These are phyloP conservation scores for Diachrysia chrysitis DNA, from an alignment of 2,888 invertebrate genomes.

Conservation along the genomic window DNA sequence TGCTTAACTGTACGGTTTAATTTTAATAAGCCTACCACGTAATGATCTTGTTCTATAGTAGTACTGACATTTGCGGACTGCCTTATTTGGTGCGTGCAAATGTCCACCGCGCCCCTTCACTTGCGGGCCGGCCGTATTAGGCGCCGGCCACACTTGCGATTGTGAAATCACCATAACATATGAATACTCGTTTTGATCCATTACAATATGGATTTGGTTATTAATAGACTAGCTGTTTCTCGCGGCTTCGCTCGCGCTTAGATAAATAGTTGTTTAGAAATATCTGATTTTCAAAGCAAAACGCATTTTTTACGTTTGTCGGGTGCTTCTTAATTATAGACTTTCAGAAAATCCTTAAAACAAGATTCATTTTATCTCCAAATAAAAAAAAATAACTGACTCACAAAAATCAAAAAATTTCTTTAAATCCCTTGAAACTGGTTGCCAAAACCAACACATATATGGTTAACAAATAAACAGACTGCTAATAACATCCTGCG, in stretches of 20 bases:
- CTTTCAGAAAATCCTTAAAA: too few relatives aligned
- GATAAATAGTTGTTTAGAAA: too few relatives aligned
- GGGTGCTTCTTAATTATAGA: too few relatives aligned
- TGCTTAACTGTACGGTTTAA: background rate
- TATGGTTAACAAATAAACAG: slow-evolving; percentile 49
- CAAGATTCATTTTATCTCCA: background rate
- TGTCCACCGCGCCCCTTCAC: slow-evolving; percentile 49
- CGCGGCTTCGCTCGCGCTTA: too few relatives aligned
- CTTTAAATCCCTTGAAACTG: slow-evolving; percentile 24
- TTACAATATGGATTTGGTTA: slow-evolving; percentile 1
- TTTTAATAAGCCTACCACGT: slow-evolving; percentile 14
- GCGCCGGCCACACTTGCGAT: slow-evolving; percentile 26
- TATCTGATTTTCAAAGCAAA: too few relatives aligned
- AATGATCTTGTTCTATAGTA: slow-evolving; percentile 43
- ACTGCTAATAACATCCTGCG: slow-evolving; percentile 48
- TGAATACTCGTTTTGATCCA: slow-evolving; percentile 14
- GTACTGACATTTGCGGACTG: slow-evolving; percentile 40
- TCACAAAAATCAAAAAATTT: too few relatives aligned
- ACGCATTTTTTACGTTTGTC: too few relatives aligned
- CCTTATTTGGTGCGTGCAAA: slow-evolving; percentile 50
- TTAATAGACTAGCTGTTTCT: too few relatives aligned
- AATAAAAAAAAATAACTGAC: too few relatives aligned
- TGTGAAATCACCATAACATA: slow-evolving; percentile 16
- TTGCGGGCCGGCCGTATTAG: slow-evolving; percentile 30
- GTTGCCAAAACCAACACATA: slow-evolving; percentile 43